Evolutionary conservation across 2,888 invertebrate species (phyloP), one percentile per base, ranked within the genome.

Genomic region (Torymus aiolomorphi): DNA sequence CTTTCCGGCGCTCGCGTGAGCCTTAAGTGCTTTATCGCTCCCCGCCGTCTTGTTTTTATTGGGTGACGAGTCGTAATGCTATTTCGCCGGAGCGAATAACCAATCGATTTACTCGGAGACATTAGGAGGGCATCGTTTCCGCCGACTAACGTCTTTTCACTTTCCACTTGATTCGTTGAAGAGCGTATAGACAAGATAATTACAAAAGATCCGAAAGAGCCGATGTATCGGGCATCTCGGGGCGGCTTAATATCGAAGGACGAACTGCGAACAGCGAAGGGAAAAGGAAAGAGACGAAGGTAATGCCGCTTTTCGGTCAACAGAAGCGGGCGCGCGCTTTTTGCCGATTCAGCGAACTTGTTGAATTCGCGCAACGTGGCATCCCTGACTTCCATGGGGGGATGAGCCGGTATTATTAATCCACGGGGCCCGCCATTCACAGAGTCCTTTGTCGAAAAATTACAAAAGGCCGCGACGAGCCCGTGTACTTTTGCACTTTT

Each of bases 371-470:
- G 86, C 84, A 84, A 85, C 85, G 82, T 84, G 76, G 76, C 77
- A 14, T 75, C 71, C 52, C 63, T 65, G 83, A 78, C 86, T 84
- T 84, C 84, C 81, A 83, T 73, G 83, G 83, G 84, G 82, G 86
- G 89, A 88, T 90, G 85, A 90, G 89, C 89, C 87, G 88, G 83
- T 86, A 88, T 89, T 89, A 89, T 90, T 89, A 90, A 90, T 89
- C 88, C 86, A 82, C 83, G 42, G 31, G 51, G 10, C 31, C 16
- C n/a, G 52, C 63, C 61, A 74, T 74, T 69, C 78, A 74, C 13
- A n/a, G 31, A 56, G 51, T 57, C 24, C 66, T 78, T 78, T 78
- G 78, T 78, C 66, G 78, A 57, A 42, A 65, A 71, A 71, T 70
- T 71, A 76, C 76, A 76, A 76, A 76, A 65, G 78, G 16, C 78